Percentiles rank a stretch among this genome's conserved stretches.
Conservation (phyloP, 2,113 vertebrate genomes). For the Bos javanicus region DNA sequence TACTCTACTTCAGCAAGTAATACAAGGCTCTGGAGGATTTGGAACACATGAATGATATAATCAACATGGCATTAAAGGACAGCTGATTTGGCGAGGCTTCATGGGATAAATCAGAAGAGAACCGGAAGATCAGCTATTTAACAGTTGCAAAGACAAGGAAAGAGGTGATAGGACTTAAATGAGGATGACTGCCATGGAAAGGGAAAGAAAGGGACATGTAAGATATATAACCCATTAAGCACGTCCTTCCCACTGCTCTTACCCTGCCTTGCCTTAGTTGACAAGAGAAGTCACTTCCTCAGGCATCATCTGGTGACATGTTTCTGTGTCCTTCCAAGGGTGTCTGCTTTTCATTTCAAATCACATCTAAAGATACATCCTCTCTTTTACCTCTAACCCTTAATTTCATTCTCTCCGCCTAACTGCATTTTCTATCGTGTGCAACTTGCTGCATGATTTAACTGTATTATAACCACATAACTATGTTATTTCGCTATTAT, state of each 20-base stretch:
- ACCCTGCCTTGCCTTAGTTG: background rate
- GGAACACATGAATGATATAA: background rate
- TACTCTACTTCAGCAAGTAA: background rate
- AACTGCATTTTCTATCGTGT: slow-evolving; percentile 73
- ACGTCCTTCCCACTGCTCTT: background rate
- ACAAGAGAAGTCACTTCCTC: background rate
- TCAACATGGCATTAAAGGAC: background rate
- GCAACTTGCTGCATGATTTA: slow-evolving; percentile 70
- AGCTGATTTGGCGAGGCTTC: background rate
- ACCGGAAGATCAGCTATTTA: background rate
- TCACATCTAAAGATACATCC: slow-evolving; percentile 63
- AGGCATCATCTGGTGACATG: slow-evolving; percentile 18
- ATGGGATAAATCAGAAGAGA: background rate
- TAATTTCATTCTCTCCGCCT: slow-evolving; percentile 73
- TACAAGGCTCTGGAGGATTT: background rate
- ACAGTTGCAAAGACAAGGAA: background rate
- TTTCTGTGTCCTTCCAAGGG: slow-evolving; percentile 43
- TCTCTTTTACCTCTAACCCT: slow-evolving; percentile 56
- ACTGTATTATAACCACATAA: slow-evolving; percentile 69
- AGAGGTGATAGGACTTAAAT: background rate
- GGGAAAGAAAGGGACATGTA: background rate
- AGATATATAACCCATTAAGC: background rate
- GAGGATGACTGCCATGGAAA: background rate
- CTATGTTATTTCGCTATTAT: slow-evolving; percentile 70
- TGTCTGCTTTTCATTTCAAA: slow-evolving; percentile 60